Base-by-base conservation (phyloP, 2,797 vertebrate species). In the Galagoides demidoff region DNA sequence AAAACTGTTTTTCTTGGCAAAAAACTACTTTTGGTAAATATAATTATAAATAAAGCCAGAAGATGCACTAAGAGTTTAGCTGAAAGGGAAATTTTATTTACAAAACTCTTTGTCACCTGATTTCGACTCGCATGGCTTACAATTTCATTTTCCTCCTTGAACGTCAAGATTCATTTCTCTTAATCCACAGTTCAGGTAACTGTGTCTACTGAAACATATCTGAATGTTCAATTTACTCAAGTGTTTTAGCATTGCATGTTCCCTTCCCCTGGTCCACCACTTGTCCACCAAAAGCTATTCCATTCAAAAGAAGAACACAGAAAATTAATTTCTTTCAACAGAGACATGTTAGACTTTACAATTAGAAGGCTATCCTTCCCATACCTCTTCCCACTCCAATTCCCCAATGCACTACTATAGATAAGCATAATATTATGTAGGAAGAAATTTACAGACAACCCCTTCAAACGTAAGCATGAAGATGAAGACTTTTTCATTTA, bases 251-350 rank as follows among this genome's bases (percentile, higher is more conserved):
- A 83, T 55, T 81, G 70, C 73, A 59, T 71, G 31, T 20, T 34
- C 25, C 45, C 29, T 68, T 78, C 16, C 10, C 5, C 34, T 82
- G 17, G 6, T 16, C 34, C 6, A 66, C 63, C 19, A n/a, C 25
- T 89, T 37, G 3, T 79, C 70, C 70, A 57, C n/a, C 23, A 45
- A 87, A 74, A 81, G 1, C 4, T 89, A 23, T 23, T 90, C 13
- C 8, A 1, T 59, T 82, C 31, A 34, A 92, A 91, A 79, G n/a
- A 74, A 83, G 2, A 16, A 52, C 49, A 98, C 95, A 95, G 97
- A 98, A 98, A 98, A 98, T 98, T 98, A 97, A 98, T 95, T 97
- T 97, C 97, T 97, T 97, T 98, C 98, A 98, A 97, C 97, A 97
- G 96, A 98, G 89, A 98, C 96, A 82, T 71, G 95, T 98, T 98